Conservation (phyloP, 2,113 vertebrate genomes). For the Bothrops jararaca region DNA sequence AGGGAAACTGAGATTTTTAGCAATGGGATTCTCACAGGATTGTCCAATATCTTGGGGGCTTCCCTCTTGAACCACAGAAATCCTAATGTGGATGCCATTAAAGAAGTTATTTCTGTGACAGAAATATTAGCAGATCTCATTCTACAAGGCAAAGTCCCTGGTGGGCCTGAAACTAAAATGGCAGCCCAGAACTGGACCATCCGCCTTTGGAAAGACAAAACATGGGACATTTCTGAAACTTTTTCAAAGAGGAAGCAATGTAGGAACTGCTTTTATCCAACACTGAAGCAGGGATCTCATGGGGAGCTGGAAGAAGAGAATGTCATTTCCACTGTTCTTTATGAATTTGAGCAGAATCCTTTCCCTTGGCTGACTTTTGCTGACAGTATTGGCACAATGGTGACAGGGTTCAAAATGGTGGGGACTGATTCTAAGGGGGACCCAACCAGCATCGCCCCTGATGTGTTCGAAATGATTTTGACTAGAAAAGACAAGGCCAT, state of each 20-base stretch:
- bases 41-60: conserved; percentile 61
- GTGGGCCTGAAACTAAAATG: conserved; percentile 51
- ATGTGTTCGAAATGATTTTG: conserved; percentile 54
- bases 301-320: fast-evolving
- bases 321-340: conserved; percentile 55
- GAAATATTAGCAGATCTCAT: conserved; percentile 54
- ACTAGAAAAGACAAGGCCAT: conserved; percentile 41
- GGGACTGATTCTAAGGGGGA: not conserved
- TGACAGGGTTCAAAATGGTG: conserved; percentile 63
- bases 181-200: conserved; percentile 52
- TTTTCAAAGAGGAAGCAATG: conserved; percentile 16
- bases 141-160: conserved; percentile 62
- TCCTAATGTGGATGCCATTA: fast-evolving
- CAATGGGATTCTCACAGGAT: conserved; percentile 54
- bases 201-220: conserved; percentile 57
- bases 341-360: conserved; percentile 64
- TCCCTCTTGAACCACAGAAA: conserved; percentile 31
- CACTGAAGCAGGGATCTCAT: not conserved
- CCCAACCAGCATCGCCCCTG: conserved; percentile 2
- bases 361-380: conserved; percentile 66
- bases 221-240: not conserved
- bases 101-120: conserved; percentile 44
- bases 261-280: conserved; percentile 54
- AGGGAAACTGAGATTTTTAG: conserved; percentile 62
- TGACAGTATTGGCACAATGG: conserved; percentile 39